Conservation (phyloP, 2,888 invertebrate genomes). For the Serripes groenlandicus region DNA sequence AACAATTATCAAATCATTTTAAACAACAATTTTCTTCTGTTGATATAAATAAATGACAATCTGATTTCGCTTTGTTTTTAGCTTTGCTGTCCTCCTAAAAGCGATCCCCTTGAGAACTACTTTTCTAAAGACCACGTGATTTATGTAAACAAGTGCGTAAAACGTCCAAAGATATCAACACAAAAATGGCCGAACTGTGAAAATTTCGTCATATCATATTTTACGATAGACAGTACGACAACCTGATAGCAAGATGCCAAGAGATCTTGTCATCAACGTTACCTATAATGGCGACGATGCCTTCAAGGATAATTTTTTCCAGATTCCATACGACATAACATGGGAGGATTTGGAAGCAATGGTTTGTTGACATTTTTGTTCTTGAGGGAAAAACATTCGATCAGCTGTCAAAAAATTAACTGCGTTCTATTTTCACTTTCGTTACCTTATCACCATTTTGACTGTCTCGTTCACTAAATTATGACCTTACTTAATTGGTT, state of each 20-base stretch:
- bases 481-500: not conserved
- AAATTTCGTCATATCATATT: slow-evolving; percentile 22
- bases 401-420: not conserved
- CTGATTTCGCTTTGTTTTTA: not conserved
- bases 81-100: too few species aligned
- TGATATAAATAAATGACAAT: not conserved
- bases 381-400: not conserved
- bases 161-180: slow-evolving; percentile 53
- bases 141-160: slow-evolving; percentile 52
- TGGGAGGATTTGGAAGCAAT: slow-evolving; percentile 71
- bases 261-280: slow-evolving; percentile 46
- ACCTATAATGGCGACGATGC: slow-evolving; percentile 54
- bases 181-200: slow-evolving; percentile 56
- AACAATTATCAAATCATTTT: not conserved
- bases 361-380: slow-evolving; percentile 54
- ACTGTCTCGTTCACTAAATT: not conserved
- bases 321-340: slow-evolving; percentile 59
- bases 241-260: slow-evolving; percentile 31
- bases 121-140: slow-evolving; percentile 53
- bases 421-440: not conserved
- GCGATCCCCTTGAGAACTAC: too few species aligned
- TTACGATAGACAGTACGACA: slow-evolving; percentile 17
- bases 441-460: not conserved
- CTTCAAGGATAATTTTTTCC: slow-evolving; percentile 60
- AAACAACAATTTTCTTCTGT: not conserved